These are phyloP conservation scores for Epistrophe eligans DNA, from an alignment of 2,888 invertebrate genomes.

Conservation along the genomic window DNA sequence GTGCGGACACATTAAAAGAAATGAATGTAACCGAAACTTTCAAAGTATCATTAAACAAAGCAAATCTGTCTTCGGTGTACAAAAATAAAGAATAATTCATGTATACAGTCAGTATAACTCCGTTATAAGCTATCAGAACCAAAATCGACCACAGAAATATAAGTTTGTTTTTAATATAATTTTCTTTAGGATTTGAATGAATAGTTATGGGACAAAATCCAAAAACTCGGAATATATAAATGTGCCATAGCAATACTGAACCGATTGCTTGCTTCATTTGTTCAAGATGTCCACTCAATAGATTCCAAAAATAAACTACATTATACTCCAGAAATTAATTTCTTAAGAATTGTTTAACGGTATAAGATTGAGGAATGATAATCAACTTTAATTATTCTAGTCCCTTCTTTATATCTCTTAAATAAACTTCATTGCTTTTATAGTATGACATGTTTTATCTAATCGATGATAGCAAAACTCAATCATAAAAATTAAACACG, in stretches of 20 bases:
- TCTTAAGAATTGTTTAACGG: background rate
- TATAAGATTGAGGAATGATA: background rate
- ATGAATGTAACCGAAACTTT: slow-evolving; percentile 1
- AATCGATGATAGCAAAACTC: background rate
- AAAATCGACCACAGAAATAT: slow-evolving; percentile 12
- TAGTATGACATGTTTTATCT: background rate
- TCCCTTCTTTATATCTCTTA: background rate
- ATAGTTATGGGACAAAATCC: slow-evolving; percentile 17
- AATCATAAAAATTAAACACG: background rate
- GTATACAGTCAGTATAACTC: background rate
- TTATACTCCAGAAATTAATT: background rate
- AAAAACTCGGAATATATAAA: slow-evolving; percentile 2
- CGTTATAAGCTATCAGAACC: background rate
- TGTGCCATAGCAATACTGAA: background rate
- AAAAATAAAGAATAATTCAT: background rate
- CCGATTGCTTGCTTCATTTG: slow-evolving; percentile 16
- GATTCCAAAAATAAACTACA: background rate
- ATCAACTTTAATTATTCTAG: background rate
- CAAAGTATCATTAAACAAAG: slow-evolving; percentile 17
- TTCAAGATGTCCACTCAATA: background rate
- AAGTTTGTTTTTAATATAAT: background rate
- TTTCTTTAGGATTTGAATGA: background rate
- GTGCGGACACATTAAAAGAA: background rate
- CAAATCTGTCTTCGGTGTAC: slow-evolving; percentile 22
- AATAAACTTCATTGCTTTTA: background rate